phyloP scores from a whole-genome alignment of 2,113 vertebrate genomes.

The Chlorodrepanis virens region DNA sequence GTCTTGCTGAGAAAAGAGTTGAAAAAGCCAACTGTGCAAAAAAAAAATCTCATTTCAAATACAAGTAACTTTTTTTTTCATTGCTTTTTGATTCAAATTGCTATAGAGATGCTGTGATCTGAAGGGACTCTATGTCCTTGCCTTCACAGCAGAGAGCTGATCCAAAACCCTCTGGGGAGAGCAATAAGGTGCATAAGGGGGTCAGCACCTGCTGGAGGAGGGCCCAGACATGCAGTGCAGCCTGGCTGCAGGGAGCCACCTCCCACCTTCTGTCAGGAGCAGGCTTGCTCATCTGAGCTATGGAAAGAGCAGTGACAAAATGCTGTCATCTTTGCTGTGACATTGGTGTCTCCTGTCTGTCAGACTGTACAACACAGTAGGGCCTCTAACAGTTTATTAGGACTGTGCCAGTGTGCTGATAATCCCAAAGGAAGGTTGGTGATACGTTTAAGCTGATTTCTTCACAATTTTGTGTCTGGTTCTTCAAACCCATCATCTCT shows the following conservation, averaged over 20 bases:
- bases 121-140: neutral
- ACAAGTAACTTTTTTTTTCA: neutral
- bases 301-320: neutral
- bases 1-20: neutral
- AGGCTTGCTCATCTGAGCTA: neutral
- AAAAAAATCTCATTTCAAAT: neutral
- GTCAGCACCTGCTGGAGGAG: neutral
- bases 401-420: neutral
- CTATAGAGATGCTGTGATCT: neutral
- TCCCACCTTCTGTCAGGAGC: neutral
- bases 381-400: neutral
- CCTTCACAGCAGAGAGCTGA: neutral
- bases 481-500: neutral
- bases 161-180: neutral
- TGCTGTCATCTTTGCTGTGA: neutral
- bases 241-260: neutral
- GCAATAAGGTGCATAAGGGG: neutral
- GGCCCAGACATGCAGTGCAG: neutral
- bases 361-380: neutral
- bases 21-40: neutral
- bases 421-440: neutral
- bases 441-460: neutral
- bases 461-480: neutral
- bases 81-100: neutral
- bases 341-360: neutral